Conservation (phyloP, 1,140 invertebrate species). For the Atta colombica region DNA sequence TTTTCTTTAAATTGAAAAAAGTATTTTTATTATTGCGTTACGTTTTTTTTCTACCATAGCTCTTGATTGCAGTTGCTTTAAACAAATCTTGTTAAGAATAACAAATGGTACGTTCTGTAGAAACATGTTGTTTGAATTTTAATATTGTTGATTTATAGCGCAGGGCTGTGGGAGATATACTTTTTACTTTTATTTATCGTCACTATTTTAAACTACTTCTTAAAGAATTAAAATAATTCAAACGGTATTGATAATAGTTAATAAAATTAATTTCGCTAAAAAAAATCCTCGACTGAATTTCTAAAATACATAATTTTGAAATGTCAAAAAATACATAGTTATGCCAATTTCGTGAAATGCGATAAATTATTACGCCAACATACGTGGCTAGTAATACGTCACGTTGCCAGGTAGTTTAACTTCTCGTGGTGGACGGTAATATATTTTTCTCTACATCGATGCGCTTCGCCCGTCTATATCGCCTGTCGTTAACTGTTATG, state of each 20-base stretch:
- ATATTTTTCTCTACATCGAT: slow-evolving; percentile 49
- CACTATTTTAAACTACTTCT: not conserved
- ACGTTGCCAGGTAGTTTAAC: slow-evolving; percentile 47
- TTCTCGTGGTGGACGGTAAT: slow-evolving; percentile 39
- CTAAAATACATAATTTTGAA: not conserved
- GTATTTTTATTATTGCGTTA: not conserved
- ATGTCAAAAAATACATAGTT: slow-evolving; percentile 1
- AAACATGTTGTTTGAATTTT: not conserved
- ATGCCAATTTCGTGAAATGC: slow-evolving; percentile 34
- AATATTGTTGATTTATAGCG: not conserved
- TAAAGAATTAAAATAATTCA: not conserved
- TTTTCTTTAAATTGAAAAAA: not conserved
- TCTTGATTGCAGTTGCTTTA: not conserved
- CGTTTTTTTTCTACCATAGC: not conserved
- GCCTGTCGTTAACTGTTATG: slow-evolving; percentile 32
- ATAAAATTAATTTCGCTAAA: not conserved
- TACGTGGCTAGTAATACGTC: slow-evolving; percentile 36
- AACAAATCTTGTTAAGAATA: not conserved
- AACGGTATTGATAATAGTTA: not conserved
- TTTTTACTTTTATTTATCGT: not conserved
- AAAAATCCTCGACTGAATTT: slow-evolving; percentile 8
- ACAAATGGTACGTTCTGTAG: not conserved
- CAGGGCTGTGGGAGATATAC: not conserved
- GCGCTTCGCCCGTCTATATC: slow-evolving; percentile 22
- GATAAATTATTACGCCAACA: slow-evolving; percentile 50